Evolutionary conservation across 1,140 invertebrate genomes (phyloP).

Genomic region (Vanessa atalanta): DNA sequence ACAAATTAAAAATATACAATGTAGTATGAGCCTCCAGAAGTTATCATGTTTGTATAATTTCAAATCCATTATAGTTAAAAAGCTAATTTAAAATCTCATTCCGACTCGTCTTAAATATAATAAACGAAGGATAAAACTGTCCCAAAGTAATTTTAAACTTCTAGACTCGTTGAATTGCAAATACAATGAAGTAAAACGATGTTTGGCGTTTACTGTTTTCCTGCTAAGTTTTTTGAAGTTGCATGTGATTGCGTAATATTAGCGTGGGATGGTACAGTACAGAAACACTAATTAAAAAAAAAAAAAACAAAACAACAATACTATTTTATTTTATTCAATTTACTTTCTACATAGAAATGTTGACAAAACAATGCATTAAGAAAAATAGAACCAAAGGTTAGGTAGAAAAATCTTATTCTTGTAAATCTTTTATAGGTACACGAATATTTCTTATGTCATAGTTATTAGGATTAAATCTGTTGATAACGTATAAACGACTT

Average conservation of each 20-base stretch:
- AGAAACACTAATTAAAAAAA: too few species aligned
- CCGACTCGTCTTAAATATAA: slow-evolving; percentile 34
- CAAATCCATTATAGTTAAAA: slow-evolving; percentile 29
- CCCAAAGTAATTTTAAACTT: slow-evolving; percentile 58
- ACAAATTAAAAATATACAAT: background rate
- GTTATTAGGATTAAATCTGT: too few species aligned
- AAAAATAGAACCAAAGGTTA: too few species aligned
- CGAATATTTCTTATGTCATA: too few species aligned
- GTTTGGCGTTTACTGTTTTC: slow-evolving; percentile 62
- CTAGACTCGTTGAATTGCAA: slow-evolving; percentile 64
- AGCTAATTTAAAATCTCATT: slow-evolving; percentile 39
- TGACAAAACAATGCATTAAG: too few species aligned
- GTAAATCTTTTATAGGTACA: too few species aligned
- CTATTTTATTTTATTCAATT: too few species aligned
- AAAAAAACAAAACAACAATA: too few species aligned
- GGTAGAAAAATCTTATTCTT: too few species aligned
- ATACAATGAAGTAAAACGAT: slow-evolving; percentile 61
- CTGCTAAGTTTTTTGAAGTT: slow-evolving; percentile 58
- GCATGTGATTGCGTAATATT: slow-evolving; percentile 55
- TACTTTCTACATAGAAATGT: too few species aligned
- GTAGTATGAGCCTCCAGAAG: background rate
- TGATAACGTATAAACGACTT: too few species aligned
- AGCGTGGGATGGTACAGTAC: too few species aligned
- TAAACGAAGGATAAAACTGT: slow-evolving; percentile 43
- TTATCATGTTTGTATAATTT: slow-evolving; percentile 7